Percentiles rank a stretch among this genome's conserved stretches.
Evolutionary conservation across 2,797 vertebrate species (phyloP).

Genomic region (Gouania willdenowi): DNA sequence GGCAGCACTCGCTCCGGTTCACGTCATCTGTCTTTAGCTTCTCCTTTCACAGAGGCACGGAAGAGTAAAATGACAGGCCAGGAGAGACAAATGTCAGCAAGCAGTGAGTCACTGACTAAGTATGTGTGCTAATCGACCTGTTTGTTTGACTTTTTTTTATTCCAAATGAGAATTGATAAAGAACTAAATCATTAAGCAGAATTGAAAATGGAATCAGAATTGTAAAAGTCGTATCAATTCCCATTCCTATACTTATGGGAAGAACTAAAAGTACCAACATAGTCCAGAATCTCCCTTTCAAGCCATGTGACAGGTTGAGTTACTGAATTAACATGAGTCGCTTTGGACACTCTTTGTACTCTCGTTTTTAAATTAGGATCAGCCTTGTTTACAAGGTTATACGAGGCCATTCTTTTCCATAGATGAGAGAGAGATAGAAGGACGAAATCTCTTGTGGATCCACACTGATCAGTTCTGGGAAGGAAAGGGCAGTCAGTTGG

Average conservation of each 20-base stretch:
- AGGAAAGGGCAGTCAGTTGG: slow-evolving; percentile 75
- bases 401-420: slow-evolving; percentile 74
- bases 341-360: slow-evolving; percentile 58
- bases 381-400: slow-evolving; percentile 70
- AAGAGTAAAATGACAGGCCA: too few relatives aligned
- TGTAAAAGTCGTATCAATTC: slow-evolving; percentile 46
- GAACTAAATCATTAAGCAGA: too few relatives aligned
- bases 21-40: too few relatives aligned
- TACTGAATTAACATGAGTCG: slow-evolving; percentile 92
- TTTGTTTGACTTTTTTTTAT: too few relatives aligned
- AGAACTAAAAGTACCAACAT: slow-evolving; percentile 67
- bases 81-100: too few relatives aligned
- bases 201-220: too few relatives aligned
- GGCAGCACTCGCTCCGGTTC: too few relatives aligned
- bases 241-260: slow-evolving; percentile 71
- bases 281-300: slow-evolving; percentile 77
- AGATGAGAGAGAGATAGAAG: slow-evolving; percentile 71
- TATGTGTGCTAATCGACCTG: too few relatives aligned
- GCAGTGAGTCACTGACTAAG: too few relatives aligned
- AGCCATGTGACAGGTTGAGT: slow-evolving; percentile 75
- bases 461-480: slow-evolving; percentile 73
- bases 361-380: slow-evolving; percentile 69
- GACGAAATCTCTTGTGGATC: slow-evolving; percentile 70
- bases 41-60: too few relatives aligned
- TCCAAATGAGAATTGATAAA: too few relatives aligned